Base-by-base conservation (phyloP, 1,140 invertebrate genomes). In the Lepidostoma basale region DNA sequence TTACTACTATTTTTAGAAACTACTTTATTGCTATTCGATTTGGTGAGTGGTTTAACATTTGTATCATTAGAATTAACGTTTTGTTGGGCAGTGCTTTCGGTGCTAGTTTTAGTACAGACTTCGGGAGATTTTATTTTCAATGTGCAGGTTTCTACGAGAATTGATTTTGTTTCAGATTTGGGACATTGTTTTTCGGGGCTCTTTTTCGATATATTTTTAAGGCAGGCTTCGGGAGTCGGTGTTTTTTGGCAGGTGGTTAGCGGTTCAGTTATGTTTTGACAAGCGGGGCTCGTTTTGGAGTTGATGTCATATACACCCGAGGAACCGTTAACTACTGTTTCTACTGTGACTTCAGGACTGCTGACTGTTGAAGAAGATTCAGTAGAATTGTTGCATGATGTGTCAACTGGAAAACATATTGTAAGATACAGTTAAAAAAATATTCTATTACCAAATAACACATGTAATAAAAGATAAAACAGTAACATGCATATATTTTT, bases 341-440 rank as follows among this genome's bases (percentile, higher is more conserved):
- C 39, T 23, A 26, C 10, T 42, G 36, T 9, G 9, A 44, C 36
- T 26, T 62, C 60, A 1, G 60, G 16, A 47, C 60, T 62, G 16
- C 60, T 62, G 40, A 49, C 42, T 30, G 23, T 60, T 25, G 42
- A 30, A 45, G 60, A 62, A 33, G 40, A 44, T 60, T 42, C 56
- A 23, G 23, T 8, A 23, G 56, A 60, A 42, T 42, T 60, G 14
- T 22, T 60, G 56, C 36, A 20, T 22, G 56, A 59, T 60, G 56
- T 60, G 49, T 54, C 49, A 26, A 54, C 49, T 54, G 25, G 12
- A 54, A 54, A 54, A 47, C 5, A 28, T 54, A 8, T 28, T 54
- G 3, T 54, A 14, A 33, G 12, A 6, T 33, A 5, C 5, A 33
- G 12, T 6, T 33, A 33, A 5, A 33, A 6, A 6, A 6, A 6